These are phyloP conservation scores for Netelia inedita DNA, from an alignment of 2,888 invertebrate species.

Conservation along the genomic window DNA sequence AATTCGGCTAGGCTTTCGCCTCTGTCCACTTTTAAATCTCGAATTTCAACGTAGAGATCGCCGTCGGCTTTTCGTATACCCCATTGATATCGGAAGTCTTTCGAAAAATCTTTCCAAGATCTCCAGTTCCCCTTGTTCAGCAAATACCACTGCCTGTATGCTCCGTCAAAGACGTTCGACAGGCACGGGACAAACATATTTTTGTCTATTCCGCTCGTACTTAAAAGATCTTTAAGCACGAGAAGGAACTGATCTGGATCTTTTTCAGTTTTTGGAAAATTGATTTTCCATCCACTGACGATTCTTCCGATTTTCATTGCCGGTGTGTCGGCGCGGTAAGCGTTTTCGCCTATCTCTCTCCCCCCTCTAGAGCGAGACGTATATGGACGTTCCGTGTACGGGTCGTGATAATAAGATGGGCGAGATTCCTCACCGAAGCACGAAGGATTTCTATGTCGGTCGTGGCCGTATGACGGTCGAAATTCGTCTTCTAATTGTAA, in stretches of 20 bases:
- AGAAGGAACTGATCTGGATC: constrained; percentile 56
- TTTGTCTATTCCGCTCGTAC: constrained; percentile 42
- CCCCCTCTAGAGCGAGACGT: background rate
- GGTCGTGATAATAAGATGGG: background rate
- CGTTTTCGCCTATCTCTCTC: background rate
- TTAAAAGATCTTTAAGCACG: constrained; percentile 24
- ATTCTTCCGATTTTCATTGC: constrained; percentile 8
- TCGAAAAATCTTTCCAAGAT: constrained; percentile 49
- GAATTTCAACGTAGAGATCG: constrained; percentile 6
- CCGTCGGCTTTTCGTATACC: constrained; percentile 37
- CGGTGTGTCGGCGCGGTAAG: background rate
- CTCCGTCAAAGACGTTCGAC: constrained; percentile 49
- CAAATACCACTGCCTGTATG: constrained; percentile 41
- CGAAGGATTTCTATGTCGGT: too few species aligned
- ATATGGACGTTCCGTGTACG: background rate
- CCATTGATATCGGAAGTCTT: constrained; percentile 45
- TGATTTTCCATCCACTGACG: constrained; percentile 34
- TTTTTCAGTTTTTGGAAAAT: constrained; percentile 46
- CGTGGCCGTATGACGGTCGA: too few species aligned
- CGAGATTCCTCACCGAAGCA: background rate
- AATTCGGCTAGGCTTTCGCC: constrained; percentile 33
- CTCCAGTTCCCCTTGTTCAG: constrained; percentile 31
- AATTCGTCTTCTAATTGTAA: too few species aligned
- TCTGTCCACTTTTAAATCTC: constrained; percentile 1
- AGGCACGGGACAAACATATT: constrained; percentile 52